Conservation (phyloP, 2,113 vertebrate species). For the Triplophysa rosa region DNA sequence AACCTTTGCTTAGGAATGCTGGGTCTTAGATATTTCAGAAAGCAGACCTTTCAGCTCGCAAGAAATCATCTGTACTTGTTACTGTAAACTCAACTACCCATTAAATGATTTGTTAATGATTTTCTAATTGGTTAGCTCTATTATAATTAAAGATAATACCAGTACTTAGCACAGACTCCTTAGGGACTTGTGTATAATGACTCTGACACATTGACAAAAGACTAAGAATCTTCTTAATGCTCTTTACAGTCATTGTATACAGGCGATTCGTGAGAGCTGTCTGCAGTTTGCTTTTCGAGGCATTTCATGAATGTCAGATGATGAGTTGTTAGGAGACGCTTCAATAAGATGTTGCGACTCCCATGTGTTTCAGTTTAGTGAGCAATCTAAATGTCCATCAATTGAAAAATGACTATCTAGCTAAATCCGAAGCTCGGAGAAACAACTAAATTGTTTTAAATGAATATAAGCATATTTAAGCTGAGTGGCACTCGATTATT, state of each 20-base stretch:
- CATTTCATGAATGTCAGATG: slow-evolving; percentile 45
- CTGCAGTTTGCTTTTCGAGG: slow-evolving; percentile 11
- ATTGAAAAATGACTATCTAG: slow-evolving; percentile 18
- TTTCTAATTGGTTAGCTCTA: slow-evolving; percentile 42
- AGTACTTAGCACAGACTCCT: slow-evolving; percentile 20
- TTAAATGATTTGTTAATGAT: slow-evolving; percentile 47
- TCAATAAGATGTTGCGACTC: slow-evolving; percentile 3
- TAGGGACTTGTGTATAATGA: slow-evolving; percentile 30
- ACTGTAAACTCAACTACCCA: slow-evolving; percentile 24
- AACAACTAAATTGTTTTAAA: slow-evolving; percentile 28
- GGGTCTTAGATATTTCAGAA: too few relatives aligned
- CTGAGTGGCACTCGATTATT: slow-evolving; percentile 30
- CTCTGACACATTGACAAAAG: slow-evolving; percentile 4
- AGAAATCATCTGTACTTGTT: slow-evolving; percentile 22
- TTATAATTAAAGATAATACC: slow-evolving; percentile 39
- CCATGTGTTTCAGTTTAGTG: slow-evolving; percentile 25
- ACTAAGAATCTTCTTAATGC: slow-evolving; percentile 13
- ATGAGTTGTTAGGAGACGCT: slow-evolving; percentile 30
- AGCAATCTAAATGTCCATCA: slow-evolving; percentile 42
- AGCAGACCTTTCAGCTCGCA: background rate
- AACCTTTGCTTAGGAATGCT: too few relatives aligned
- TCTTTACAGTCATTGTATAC: slow-evolving; percentile 18
- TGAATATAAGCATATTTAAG: slow-evolving; percentile 44
- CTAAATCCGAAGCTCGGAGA: slow-evolving; percentile 28
- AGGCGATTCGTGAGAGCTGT: slow-evolving; percentile 10